These are phyloP conservation scores for Lydus trimaculatus DNA, from an alignment of 2,888 invertebrate species.

Conservation along the genomic window DNA sequence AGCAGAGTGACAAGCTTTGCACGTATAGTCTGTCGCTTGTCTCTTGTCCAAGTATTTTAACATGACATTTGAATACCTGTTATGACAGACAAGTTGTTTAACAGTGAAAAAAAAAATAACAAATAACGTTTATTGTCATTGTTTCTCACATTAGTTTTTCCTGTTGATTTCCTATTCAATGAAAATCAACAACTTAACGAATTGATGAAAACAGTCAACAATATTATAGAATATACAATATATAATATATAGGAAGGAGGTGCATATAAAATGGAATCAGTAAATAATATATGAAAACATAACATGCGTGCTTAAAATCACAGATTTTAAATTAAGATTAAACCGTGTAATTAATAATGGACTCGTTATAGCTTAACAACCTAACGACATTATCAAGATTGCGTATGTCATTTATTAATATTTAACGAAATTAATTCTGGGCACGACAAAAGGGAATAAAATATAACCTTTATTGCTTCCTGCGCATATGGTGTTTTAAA, in stretches of 20 bases:
- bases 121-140: constrained; percentile 54
- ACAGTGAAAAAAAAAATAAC: constrained; percentile 34
- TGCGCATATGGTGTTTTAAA: constrained; percentile 53
- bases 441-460: constrained; percentile 56
- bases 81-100: constrained; percentile 51
- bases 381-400: constrained; percentile 59
- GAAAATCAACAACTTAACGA: background rate
- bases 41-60: constrained; percentile 52
- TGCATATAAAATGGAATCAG: constrained; percentile 23
- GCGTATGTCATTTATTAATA: constrained; percentile 60
- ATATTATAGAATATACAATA: background rate
- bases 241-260: constrained; percentile 13
- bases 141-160: constrained; percentile 39
- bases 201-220: background rate
- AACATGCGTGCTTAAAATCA: constrained; percentile 53
- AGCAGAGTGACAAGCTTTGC: constrained; percentile 53
- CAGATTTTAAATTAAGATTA: constrained; percentile 60
- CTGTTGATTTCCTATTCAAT: background rate
- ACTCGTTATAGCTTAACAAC: constrained; percentile 55
- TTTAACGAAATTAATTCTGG: constrained; percentile 57
- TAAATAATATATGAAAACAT: constrained; percentile 36
- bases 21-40: constrained; percentile 53
- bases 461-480: constrained; percentile 55
- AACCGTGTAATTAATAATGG: constrained; percentile 57
- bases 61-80: constrained; percentile 55